Conservation (phyloP, 2,888 invertebrate genomes). For the Oithona nana region DNA sequence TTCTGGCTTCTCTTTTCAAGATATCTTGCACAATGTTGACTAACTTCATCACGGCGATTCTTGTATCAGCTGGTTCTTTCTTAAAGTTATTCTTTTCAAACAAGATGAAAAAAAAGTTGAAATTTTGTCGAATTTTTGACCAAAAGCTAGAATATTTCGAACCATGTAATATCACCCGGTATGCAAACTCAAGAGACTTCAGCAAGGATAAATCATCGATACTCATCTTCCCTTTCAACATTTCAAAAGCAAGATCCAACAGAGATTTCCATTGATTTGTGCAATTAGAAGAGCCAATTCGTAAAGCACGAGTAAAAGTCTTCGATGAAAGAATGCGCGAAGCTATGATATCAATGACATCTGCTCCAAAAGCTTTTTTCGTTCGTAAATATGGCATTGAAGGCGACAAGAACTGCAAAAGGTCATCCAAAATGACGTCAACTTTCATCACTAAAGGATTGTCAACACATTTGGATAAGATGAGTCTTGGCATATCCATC, state of each 20-base stretch:
- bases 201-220: not conserved
- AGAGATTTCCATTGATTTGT: not conserved
- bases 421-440: not conserved
- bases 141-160: not conserved
- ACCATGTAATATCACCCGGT: not conserved
- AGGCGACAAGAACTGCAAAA: not conserved
- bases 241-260: not conserved
- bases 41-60: not conserved
- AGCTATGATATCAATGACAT: not conserved
- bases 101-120: not conserved
- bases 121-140: not conserved
- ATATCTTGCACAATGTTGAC: not conserved
- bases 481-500: not conserved
- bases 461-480: not conserved
- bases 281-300: not conserved
- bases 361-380: not conserved
- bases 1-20: not conserved
- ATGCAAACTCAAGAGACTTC: not conserved
- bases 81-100: not conserved
- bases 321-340: not conserved
- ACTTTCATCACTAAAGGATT: not conserved
- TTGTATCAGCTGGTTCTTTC: not conserved
- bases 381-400: not conserved
- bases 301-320: not conserved
- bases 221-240: not conserved